Evolutionary conservation across 1,140 invertebrate genomes (phyloP).

Genomic region (Pseudobourletiella spinata): DNA sequence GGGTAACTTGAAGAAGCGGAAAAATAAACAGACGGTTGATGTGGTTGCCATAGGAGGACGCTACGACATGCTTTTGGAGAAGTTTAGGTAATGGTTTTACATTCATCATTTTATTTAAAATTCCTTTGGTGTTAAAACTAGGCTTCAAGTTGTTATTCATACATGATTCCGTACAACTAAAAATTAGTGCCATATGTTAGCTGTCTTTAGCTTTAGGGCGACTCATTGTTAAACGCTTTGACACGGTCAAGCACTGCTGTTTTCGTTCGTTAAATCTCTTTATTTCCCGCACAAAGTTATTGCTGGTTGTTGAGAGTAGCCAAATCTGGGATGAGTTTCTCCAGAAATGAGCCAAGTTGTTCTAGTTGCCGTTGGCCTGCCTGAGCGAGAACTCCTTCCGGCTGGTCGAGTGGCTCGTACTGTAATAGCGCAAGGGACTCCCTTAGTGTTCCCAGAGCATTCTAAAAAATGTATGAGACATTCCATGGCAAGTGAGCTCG

Average conservation of each 20-base stretch:
- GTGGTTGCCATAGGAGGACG: slow-evolving; percentile 57
- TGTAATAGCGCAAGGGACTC: slow-evolving; percentile 15
- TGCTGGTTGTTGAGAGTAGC: background rate
- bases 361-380: slow-evolving; percentile 7
- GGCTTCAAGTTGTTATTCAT: too few species aligned
- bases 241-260: too few species aligned
- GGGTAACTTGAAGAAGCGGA: slow-evolving; percentile 50
- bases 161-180: too few species aligned
- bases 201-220: too few species aligned
- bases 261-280: too few species aligned
- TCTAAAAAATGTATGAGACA: too few species aligned
- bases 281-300: background rate
- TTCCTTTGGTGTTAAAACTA: too few species aligned
- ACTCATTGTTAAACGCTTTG: too few species aligned
- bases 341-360: slow-evolving; percentile 17
- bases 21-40: slow-evolving; percentile 46
- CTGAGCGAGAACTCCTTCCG: slow-evolving; percentile 19
- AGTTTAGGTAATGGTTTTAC: slow-evolving; percentile 37
- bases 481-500: too few species aligned
- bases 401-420: slow-evolving; percentile 25
- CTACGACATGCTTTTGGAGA: slow-evolving; percentile 46
- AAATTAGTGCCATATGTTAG: too few species aligned
- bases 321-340: slow-evolving; percentile 14
- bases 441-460: slow-evolving; percentile 3
- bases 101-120: too few species aligned